phyloP scores from a whole-genome alignment of 1,140 invertebrate species.

The Megathymus violae region DNA sequence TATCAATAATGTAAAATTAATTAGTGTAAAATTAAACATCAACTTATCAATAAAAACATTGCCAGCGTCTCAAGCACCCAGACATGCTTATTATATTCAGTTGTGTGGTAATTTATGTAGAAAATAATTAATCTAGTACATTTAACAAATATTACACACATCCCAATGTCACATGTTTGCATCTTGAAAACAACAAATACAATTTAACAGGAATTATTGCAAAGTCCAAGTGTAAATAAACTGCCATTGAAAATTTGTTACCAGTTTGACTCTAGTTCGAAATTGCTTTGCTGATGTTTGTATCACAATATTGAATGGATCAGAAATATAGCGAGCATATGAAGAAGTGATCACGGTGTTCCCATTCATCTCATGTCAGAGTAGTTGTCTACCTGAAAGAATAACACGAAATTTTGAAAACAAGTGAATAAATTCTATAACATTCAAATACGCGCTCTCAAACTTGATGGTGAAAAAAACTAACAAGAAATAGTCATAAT shows the following conservation, averaged over 20 bases:
- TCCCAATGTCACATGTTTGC: conserved; percentile 14
- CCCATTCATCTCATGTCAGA: conserved; percentile 20
- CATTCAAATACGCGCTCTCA: no score
- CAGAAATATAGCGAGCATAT: conserved; percentile 11
- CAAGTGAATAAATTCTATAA: no score
- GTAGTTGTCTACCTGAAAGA: conserved; percentile 62
- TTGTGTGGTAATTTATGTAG: conserved; percentile 31
- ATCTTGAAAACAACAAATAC: neutral
- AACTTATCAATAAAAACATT: neutral
- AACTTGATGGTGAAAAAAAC: no score
- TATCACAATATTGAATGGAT: conserved; percentile 19
- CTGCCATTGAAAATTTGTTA: conserved; percentile 4
- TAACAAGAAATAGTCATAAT: no score
- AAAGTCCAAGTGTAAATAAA: neutral
- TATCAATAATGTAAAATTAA: conserved; percentile 4
- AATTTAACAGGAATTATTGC: neutral
- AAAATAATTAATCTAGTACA: conserved; percentile 34
- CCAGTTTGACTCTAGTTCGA: conserved; percentile 3
- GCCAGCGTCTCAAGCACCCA: conserved; percentile 15
- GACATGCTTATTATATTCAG: neutral
- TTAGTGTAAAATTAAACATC: conserved; percentile 5
- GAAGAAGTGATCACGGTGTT: conserved; percentile 15
- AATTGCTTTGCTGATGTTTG: conserved; percentile 9
- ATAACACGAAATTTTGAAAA: no score
- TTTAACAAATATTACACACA: conserved; percentile 36